phyloP scores from a whole-genome alignment of 2,797 vertebrate genomes.

The Myotis vivesi region DNA sequence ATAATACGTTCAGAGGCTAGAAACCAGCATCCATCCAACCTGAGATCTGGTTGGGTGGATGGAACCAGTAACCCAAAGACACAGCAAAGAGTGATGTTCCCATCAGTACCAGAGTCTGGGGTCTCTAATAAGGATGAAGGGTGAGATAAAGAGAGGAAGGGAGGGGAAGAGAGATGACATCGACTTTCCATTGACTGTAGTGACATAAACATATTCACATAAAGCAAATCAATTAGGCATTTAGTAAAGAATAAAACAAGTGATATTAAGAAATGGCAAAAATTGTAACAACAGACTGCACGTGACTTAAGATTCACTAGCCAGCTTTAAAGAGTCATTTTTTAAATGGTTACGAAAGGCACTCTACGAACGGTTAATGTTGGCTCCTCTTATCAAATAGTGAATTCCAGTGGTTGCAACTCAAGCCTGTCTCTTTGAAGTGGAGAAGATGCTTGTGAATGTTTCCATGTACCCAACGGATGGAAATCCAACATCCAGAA shows the following conservation, averaged over 20 bases:
- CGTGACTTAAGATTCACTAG: neutral
- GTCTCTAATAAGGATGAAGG: rapidly evolving
- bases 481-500: neutral
- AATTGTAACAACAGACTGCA: neutral
- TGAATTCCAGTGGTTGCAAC: neutral
- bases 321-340: neutral
- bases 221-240: neutral
- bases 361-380: rapidly evolving
- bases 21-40: neutral
- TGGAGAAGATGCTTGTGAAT: neutral
- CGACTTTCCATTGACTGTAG: neutral
- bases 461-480: neutral
- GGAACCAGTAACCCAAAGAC: neutral
- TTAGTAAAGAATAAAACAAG: neutral
- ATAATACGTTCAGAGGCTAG: neutral
- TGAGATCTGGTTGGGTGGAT: rapidly evolving
- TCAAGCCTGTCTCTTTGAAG: neutral
- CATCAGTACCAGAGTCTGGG: neutral
- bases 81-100: neutral
- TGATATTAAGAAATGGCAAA: neutral
- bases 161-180: neutral
- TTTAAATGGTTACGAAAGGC: neutral
- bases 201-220: neutral
- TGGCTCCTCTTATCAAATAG: rapidly evolving
- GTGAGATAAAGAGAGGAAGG: neutral